Evolutionary conservation across 2,888 invertebrate species (phyloP).

Genomic region (Copidosoma aretas): DNA sequence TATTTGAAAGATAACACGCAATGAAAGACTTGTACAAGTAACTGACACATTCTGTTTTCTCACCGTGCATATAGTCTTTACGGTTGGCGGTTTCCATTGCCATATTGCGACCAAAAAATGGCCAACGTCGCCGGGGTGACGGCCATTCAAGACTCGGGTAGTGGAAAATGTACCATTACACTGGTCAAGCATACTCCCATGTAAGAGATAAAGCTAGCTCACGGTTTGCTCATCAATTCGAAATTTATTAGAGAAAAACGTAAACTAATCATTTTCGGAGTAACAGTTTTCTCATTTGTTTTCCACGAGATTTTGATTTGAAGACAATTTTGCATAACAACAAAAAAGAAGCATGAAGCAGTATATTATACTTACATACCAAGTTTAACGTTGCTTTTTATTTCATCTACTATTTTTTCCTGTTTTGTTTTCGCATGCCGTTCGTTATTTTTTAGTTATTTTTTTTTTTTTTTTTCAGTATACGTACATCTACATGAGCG

Average conservation of each 20-base stretch:
- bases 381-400: constrained; percentile 55
- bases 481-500: not conserved
- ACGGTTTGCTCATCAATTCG: constrained; percentile 41
- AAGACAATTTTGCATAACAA: constrained; percentile 16
- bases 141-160: constrained; percentile 62
- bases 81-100: constrained; percentile 96
- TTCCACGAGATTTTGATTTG: constrained; percentile 4
- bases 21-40: constrained; percentile 10
- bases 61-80: constrained; percentile 74
- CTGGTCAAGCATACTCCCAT: constrained; percentile 62
- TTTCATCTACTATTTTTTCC: constrained; percentile 38
- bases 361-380: constrained; percentile 29
- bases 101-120: constrained; percentile 92
- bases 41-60: constrained; percentile 31
- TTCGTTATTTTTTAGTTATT: no score
- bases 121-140: constrained; percentile 65
- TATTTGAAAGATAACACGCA: constrained; percentile 6
- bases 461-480: constrained; percentile 16
- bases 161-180: constrained; percentile 63
- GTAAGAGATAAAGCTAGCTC: constrained; percentile 54
- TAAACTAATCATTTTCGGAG: not conserved
- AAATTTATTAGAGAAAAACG: constrained; percentile 8
- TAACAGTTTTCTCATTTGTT: no score
- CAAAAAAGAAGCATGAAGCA: constrained; percentile 53
- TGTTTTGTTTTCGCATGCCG: not conserved